phyloP scores from a whole-genome alignment of 2,797 vertebrate species.

The Spinibarbus caldwelli region DNA sequence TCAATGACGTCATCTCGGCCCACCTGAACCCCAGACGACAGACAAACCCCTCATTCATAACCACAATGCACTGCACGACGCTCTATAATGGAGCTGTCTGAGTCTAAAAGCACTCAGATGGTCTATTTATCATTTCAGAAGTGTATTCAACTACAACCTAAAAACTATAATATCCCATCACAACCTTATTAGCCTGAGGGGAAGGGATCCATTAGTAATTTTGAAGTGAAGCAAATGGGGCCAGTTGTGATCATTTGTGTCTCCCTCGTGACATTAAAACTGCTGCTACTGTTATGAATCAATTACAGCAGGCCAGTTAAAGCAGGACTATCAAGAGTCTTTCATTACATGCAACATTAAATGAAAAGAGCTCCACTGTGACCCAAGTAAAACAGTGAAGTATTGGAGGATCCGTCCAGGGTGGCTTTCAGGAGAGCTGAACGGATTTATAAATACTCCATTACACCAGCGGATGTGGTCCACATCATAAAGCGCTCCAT shows the following conservation, averaged over 20 bases:
- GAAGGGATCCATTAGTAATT: slow-evolving; percentile 42
- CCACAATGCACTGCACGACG: neutral
- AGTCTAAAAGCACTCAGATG: slow-evolving; percentile 11
- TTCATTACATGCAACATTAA: slow-evolving; percentile 59
- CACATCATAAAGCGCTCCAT: slow-evolving; percentile 43
- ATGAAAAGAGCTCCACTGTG: slow-evolving; percentile 47
- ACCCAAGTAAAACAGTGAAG: slow-evolving; percentile 34
- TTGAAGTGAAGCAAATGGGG: slow-evolving; percentile 25
- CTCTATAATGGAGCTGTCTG: neutral
- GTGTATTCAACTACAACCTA: slow-evolving; percentile 27
- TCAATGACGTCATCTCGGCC: slow-evolving; percentile 82
- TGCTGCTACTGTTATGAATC: slow-evolving; percentile 57
- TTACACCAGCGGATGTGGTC: slow-evolving; percentile 24
- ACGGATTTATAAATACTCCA: slow-evolving; percentile 51
- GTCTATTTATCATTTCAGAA: slow-evolving; percentile 31
- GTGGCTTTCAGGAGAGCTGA: slow-evolving; percentile 4
- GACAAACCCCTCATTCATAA: neutral
- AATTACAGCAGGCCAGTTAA: slow-evolving; percentile 52
- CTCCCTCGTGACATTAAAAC: slow-evolving; percentile 34
- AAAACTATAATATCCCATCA: slow-evolving; percentile 9
- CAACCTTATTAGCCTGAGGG: slow-evolving; percentile 43
- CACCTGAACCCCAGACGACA: slow-evolving; percentile 69
- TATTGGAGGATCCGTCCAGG: slow-evolving; percentile 13
- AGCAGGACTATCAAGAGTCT: slow-evolving; percentile 32
- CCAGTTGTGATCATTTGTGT: slow-evolving; percentile 30